Base-by-base conservation (phyloP, 2,113 vertebrate genomes). In the Cyprinus carpio region DNA sequence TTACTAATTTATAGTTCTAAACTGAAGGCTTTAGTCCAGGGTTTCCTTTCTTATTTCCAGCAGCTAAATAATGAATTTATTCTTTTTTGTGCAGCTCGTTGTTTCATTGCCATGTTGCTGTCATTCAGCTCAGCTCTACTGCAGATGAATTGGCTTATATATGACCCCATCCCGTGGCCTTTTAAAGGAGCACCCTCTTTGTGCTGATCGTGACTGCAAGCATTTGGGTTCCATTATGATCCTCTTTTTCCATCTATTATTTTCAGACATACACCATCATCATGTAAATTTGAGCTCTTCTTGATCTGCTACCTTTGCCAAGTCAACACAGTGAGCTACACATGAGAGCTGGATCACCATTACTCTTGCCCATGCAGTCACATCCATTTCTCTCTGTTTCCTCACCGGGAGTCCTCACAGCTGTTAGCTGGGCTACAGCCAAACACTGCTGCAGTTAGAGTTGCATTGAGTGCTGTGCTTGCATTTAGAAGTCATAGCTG, bases 1-100 rank as follows among this genome's bases (percentile, higher is more conserved):
- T 87, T 79, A 87, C 64, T 83, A 83, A 87, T 87, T 85, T 60
- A 87, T 77, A 31, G 6, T 40, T 20, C 62, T 5, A 43, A 43
- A 43, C 82, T 29, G 34, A 84, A 75, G 69, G 54, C 67, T 75
- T 87, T 65, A 54, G 67, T 31, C 34, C 64, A 49, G 72, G n/a
- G 58, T 51, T 85, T 82, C 40, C 65, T 82, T 71, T 72, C 65
- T 72, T 16, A 13, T 72, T 72, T 82, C 58, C 62, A 71, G 71
- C 27, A 29, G 43, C 43, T 85, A 25, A 85, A 85, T 78, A 82
- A 87, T 78, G 7, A 43, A 10, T 43, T 43, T 43, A 10, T 43
- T 34, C 15, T 37, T 62, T 85, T 76, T 82, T 80, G 77, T 81
- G n/a, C 31, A 31, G 23, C 46, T 20, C 10, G 1, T 65, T 78